Conservation (phyloP, 2,888 invertebrate species). For the Drosophila nigritarsus region DNA sequence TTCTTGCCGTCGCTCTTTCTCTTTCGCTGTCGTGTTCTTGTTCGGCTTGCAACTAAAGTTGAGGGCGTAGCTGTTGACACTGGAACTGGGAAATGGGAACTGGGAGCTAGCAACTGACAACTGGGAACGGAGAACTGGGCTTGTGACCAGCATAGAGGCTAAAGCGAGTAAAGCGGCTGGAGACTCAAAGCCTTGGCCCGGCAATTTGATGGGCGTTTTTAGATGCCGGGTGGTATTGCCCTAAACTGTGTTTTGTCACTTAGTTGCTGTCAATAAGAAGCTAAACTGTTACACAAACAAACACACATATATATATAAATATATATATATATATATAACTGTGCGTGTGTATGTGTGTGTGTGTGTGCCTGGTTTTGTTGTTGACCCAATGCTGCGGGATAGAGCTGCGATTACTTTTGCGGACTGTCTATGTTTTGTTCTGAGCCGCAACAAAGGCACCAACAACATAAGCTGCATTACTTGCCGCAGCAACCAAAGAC, state of each 20-base stretch:
- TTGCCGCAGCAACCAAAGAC: conserved; percentile 71
- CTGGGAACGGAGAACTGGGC: conserved; percentile 4
- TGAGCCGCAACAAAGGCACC: conserved; percentile 30
- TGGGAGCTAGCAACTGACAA: conserved; percentile 14
- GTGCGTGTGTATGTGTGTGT: conserved; percentile 3
- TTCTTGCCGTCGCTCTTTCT: background rate
- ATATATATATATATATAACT: conserved; percentile 5
- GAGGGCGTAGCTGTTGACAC: conserved; percentile 35
- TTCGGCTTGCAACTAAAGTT: conserved; percentile 43
- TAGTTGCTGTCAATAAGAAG: conserved; percentile 70
- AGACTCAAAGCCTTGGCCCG: conserved; percentile 34
- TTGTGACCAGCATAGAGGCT: background rate
- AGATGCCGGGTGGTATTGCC: conserved; percentile 22
- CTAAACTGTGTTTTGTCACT: conserved; percentile 67
- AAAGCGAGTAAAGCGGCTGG: background rate
- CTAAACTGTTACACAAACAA: conserved; percentile 18
- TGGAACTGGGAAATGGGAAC: conserved; percentile 27
- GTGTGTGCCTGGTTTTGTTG: conserved; percentile 32
- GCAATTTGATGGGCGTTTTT: conserved; percentile 59
- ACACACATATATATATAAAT: background rate
- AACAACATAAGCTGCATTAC: conserved; percentile 43
- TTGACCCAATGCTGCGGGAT: conserved; percentile 42
- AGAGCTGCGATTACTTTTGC: conserved; percentile 66
- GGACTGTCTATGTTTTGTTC: conserved; percentile 23
- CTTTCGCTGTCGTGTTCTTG: conserved; percentile 22